A percentile compares a stretch with the other conserved stretches of the same genome.
Conservation (phyloP, 2,113 vertebrate genomes). For the Elephas maximus region DNA sequence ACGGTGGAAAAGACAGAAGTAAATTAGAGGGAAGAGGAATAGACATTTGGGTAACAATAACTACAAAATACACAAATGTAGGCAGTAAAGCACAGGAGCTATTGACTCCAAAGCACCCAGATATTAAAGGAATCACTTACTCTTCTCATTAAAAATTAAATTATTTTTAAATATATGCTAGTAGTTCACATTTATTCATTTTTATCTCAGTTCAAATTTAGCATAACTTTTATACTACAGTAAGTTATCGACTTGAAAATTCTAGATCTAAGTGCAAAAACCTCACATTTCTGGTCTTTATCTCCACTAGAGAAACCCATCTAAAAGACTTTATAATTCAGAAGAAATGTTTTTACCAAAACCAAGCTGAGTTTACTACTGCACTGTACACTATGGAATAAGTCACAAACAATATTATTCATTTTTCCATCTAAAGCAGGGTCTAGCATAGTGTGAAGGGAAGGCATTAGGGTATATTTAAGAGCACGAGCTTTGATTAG, state of each 20-base stretch:
- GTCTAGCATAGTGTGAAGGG: not conserved
- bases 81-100: not conserved
- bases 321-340: not conserved
- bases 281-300: not conserved
- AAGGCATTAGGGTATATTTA: not conserved
- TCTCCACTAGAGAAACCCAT: not conserved
- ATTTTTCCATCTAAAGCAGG: not conserved
- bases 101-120: not conserved
- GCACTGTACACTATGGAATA: not conserved
- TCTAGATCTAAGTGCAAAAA: slow-evolving; percentile 9
- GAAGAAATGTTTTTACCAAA: slow-evolving; percentile 8
- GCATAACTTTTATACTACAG: not conserved
- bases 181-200: not conserved
- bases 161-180: not conserved
- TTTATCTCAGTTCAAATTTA: not conserved
- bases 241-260: slow-evolving; percentile 17
- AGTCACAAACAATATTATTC: not conserved
- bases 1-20: not conserved
- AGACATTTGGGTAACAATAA: not conserved
- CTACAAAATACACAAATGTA: not conserved
- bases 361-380: not conserved
- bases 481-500: not conserved
- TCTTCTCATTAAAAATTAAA: slow-evolving; percentile 54
- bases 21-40: not conserved
- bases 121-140: not conserved